Base-by-base conservation (phyloP, 2,113 vertebrate genomes). In the Bubalus kerabau region DNA sequence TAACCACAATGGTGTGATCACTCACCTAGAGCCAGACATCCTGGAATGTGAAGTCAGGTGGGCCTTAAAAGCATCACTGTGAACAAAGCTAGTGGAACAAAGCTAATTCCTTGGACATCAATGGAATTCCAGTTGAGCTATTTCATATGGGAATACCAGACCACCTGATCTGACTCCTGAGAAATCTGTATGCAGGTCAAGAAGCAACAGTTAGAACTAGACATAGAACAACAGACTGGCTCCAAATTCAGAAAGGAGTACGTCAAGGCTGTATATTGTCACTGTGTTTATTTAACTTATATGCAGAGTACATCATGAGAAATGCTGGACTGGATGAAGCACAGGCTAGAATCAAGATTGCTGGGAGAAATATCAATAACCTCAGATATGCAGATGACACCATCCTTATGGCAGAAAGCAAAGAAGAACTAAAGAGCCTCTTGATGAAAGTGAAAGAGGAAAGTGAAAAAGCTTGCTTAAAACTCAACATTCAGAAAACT, bases 221-320 rank as follows among this genome's bases (percentile, higher is more conserved):
- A 5, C n/a, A 11, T 21, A n/a, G 17, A 71, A 36, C 64, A 71
- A 67, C 2, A 36, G 64, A 71, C n/a, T 71, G 17, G n/a, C 5
- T 71, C 64, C 7, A 71, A 71, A 71, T 36, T 71, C 9, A 17
- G n/a, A 71, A 71, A 71, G 9, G 64, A 71, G 9, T 71, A 36
- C 2, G 4, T 36, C n/a, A 67, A 71, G 64, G n/a, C 17, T 21
- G n/a, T 71, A 36, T 21, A 71, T 11, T 71, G 64, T 71, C 64
- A 21, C 4, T 0, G 0, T 67, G 64, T 11, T 36, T 71, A 36
- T 67, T 36, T n/a, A 67, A 67, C 4, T 71, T 71, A 36, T 36
- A 71, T 71, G 17, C n/a, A 71, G 17, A 36, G 64, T 71, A 67
- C 32, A 36, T 67, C 8, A 67, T n/a, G 64, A 4, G 8, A 71